Percentiles rank a stretch among this genome's conserved stretches.
Evolutionary conservation across 2,888 invertebrate genomes (phyloP).

Genomic region (Microplitis manilae): DNA sequence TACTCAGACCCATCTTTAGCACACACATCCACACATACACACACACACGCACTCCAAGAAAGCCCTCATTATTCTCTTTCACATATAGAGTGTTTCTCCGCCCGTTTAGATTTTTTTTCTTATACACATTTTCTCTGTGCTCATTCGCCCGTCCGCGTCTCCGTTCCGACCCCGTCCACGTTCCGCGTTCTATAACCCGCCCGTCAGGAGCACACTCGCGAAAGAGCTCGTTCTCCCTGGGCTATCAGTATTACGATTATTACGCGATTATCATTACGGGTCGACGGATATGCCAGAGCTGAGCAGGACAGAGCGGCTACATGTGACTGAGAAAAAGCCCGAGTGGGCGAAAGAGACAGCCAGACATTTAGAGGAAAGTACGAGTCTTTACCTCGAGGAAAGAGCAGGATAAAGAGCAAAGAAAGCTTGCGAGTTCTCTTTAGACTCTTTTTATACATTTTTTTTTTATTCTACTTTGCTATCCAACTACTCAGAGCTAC

Average conservation of each 20-base stretch:
- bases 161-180: background rate
- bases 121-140: constrained; percentile 25
- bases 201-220: constrained; percentile 44
- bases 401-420: constrained; percentile 15
- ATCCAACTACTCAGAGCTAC: constrained; percentile 17
- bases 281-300: constrained; percentile 36
- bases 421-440: constrained; percentile 36
- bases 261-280: constrained; percentile 60
- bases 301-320: background rate
- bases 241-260: constrained; percentile 57
- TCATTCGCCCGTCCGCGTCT: constrained; percentile 2
- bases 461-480: constrained; percentile 10
- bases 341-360: background rate
- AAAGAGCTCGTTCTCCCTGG: constrained; percentile 43
- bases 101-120: constrained; percentile 5
- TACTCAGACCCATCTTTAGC: constrained; percentile 50
- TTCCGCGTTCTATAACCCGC: constrained; percentile 24
- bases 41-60: background rate
- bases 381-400: background rate
- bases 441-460: constrained; percentile 27
- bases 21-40: constrained; percentile 26
- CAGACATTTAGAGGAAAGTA: background rate
- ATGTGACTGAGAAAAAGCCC: background rate
- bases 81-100: constrained; percentile 17
- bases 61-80: constrained; percentile 8